These are phyloP conservation scores for Drosophila orena DNA, from an alignment of 1,140 invertebrate genomes.

Conservation along the genomic window DNA sequence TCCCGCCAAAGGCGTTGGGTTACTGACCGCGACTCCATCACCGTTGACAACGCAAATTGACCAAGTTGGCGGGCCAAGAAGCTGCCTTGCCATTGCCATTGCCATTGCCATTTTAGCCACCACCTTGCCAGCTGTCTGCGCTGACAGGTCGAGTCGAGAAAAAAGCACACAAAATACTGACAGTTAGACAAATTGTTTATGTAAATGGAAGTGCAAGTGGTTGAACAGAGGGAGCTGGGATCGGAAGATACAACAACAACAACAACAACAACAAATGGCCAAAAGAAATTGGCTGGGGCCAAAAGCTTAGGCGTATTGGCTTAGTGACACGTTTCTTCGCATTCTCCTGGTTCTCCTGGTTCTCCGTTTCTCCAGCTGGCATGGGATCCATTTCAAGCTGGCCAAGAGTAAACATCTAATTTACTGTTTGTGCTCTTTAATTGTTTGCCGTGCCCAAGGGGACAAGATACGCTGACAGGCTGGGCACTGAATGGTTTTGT, in stretches of 20 bases:
- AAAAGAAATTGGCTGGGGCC: conserved; percentile 20
- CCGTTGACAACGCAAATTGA: conserved; percentile 70
- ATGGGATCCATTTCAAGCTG: conserved; percentile 28
- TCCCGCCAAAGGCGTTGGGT: conserved; percentile 46
- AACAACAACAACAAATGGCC: conserved; percentile 17
- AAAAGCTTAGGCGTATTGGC: conserved; percentile 56
- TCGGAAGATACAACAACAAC: neutral
- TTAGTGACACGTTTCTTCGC: conserved; percentile 41
- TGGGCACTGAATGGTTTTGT: conserved; percentile 40
- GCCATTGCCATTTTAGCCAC: neutral
- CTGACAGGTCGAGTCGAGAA: conserved; percentile 59
- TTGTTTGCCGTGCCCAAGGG: conserved; percentile 55
- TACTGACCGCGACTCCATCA: conserved; percentile 62
- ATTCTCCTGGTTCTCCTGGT: neutral
- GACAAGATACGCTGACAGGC: conserved; percentile 39
- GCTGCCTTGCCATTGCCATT: neutral
- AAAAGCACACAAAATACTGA: conserved; percentile 75
- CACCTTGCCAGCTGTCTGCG: conserved; percentile 43
- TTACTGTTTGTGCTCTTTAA: conserved; percentile 66
- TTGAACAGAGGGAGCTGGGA: conserved; percentile 3
- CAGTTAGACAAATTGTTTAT: conserved; percentile 80
- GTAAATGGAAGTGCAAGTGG: conserved; percentile 69
- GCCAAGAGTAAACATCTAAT: conserved; percentile 66
- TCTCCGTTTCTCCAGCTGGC: conserved; percentile 3
- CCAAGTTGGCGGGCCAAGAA: conserved; percentile 13